A percentile compares a stretch with the other conserved stretches of the same genome.
Conservation (phyloP, 2,888 invertebrate species). For the Morpho deidamia region DNA sequence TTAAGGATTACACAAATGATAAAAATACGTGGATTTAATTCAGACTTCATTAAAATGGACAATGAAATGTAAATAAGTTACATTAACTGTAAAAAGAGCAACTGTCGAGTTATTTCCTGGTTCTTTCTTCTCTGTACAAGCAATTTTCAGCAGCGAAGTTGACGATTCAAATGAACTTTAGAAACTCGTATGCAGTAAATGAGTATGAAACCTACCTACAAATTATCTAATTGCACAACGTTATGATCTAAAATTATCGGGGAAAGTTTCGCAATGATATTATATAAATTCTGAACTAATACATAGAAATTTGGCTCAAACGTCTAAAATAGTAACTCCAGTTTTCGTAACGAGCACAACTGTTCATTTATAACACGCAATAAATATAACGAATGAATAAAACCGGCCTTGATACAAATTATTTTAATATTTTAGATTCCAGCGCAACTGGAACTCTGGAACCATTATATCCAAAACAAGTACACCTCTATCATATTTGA, state of each 20-base stretch:
- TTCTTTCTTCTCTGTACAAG: too few relatives aligned
- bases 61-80: too few relatives aligned
- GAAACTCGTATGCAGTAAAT: too few relatives aligned
- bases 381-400: conserved; percentile 25
- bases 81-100: too few relatives aligned
- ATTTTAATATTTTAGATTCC: conserved; percentile 20
- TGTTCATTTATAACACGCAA: conserved; percentile 34
- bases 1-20: too few relatives aligned
- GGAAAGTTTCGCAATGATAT: conserved; percentile 8
- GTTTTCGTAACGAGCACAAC: conserved; percentile 52
- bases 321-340: conserved; percentile 51
- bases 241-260: not conserved
- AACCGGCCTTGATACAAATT: conserved; percentile 20
- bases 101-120: too few relatives aligned
- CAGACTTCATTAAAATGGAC: too few relatives aligned
- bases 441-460: not conserved
- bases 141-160: too few relatives aligned
- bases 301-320: conserved; percentile 44
- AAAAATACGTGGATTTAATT: too few relatives aligned
- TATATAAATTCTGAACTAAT: conserved; percentile 16
- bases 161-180: too few relatives aligned
- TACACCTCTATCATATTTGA: not conserved
- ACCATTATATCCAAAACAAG: not conserved
- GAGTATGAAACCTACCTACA: too few relatives aligned
- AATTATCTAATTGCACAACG: not conserved